Conservation (phyloP, 1,140 invertebrate species). For the Propsilocerus akamusi region DNA sequence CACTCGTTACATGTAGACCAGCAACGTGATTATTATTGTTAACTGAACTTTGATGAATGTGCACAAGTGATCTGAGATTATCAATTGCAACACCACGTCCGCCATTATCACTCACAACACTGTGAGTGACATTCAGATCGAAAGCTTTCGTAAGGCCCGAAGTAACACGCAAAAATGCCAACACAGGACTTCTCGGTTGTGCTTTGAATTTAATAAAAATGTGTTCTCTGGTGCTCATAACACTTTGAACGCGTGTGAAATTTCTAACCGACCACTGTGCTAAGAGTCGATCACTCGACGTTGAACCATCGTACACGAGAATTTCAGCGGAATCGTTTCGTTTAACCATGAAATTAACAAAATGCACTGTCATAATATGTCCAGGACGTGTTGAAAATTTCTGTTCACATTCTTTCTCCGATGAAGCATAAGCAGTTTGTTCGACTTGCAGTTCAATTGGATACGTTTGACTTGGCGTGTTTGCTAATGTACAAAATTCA, state of each 20-base stretch:
- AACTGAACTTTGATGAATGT: constrained; percentile 63
- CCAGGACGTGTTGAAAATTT: constrained; percentile 57
- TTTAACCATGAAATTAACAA: constrained; percentile 56
- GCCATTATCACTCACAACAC: constrained; percentile 70
- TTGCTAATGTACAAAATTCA: constrained; percentile 68
- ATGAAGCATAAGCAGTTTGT: constrained; percentile 47
- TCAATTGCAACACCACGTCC: constrained; percentile 81
- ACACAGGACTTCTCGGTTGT: constrained; percentile 41
- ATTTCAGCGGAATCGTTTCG: constrained; percentile 51
- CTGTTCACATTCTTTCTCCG: constrained; percentile 48
- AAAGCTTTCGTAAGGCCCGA: constrained; percentile 63
- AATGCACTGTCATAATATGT: constrained; percentile 65
- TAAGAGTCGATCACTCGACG: constrained; percentile 43
- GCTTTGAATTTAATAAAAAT: constrained; percentile 58
- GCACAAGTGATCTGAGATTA: constrained; percentile 60
- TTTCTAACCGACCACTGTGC: constrained; percentile 50
- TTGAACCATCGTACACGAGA: constrained; percentile 59
- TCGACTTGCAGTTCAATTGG: constrained; percentile 58
- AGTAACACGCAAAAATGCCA: constrained; percentile 54
- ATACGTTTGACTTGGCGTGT: constrained; percentile 62
- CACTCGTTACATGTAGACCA: constrained; percentile 67
- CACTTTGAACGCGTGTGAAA: constrained; percentile 63
- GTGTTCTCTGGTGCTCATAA: constrained; percentile 55
- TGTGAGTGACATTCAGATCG: constrained; percentile 74
- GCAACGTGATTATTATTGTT: constrained; percentile 74